Conservation (phyloP, 2,797 vertebrate species). For the Cirrhinus mrigala region DNA sequence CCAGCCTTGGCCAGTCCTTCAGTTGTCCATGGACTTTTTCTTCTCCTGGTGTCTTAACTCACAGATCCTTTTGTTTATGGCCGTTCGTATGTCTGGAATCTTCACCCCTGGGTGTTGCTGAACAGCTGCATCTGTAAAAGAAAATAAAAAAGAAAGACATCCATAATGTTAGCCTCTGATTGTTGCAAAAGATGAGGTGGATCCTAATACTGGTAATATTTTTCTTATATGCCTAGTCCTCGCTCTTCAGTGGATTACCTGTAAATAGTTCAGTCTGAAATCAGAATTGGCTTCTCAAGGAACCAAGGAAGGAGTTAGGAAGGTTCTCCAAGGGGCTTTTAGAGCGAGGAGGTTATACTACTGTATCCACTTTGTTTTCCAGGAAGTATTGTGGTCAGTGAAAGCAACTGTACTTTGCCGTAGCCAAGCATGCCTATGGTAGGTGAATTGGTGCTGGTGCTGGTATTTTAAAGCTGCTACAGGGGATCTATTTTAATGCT, state of each 20-base stretch:
- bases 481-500: neutral
- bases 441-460: neutral
- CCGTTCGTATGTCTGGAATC: slow-evolving; percentile 16
- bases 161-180: neutral
- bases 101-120: slow-evolving; percentile 18
- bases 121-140: slow-evolving; percentile 3
- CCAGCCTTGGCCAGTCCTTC: no score
- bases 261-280: no score
- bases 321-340: neutral
- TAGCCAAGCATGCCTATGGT: slow-evolving; percentile 5
- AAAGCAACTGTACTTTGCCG: no score
- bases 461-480: slow-evolving; percentile 6
- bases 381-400: no score
- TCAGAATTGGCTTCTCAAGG: no score
- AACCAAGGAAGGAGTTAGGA: no score
- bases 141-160: neutral
- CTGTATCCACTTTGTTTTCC: neutral
- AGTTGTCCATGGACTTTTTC: slow-evolving; percentile 23
- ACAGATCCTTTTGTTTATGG: slow-evolving; percentile 10
- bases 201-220: no score
- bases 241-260: no score
- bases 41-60: slow-evolving; percentile 32
- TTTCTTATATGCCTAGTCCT: no score
- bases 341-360: slow-evolving; percentile 3
- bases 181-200: neutral